Evolutionary conservation across 1,140 invertebrate genomes (phyloP), one percentile per base, ranked within the genome.

Genomic region (Ooceraea biroi): DNA sequence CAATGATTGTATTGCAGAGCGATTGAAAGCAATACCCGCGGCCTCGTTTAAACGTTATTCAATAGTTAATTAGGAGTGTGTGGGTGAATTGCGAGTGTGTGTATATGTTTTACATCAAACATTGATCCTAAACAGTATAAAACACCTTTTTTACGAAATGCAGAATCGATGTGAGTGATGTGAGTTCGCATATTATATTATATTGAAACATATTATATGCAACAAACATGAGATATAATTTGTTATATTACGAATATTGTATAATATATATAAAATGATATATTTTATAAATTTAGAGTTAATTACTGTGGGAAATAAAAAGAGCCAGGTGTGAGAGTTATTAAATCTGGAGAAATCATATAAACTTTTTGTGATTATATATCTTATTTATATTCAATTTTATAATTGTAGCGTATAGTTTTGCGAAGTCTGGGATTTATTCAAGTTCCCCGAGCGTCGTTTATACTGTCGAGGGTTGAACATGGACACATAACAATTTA

Each of bases 201-300:
- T 66, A 55, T 55, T 55, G 8, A 55, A 55, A 55, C 8, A 55
- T 19, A 55, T 55, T 55, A 55, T 22, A 50, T 2, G 17, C 17
- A 50, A 50, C 25, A 52, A 66, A 57, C 69, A 77, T 17, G 10
- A n/a, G n/a, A 77, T 65, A 55, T 78, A 68, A 78, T 78, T 78
- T 69, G 65, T 77, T 77, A 36, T 41, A 78, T 69, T 68, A 30
- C 48, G 44, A 78, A 63, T 63, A 65, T 19, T 52, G 58, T 41
- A 61, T 63, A 36, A 52, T 73, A 77, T 74, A 55, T 52, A 77
- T 78, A 78, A 65, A 76, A 77, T 52, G 30, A 77, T 77, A 65
- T 68, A 78, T 78, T 78, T 78, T 78, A 78, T 69, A 78, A 69
- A 78, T 78, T 78, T 19, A 8, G 68, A 58, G n/a, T 69, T 55